Percentiles rank a stretch among this genome's conserved stretches.
phyloP scores from a whole-genome alignment of 2,113 vertebrate species.

The Upupa epops region DNA sequence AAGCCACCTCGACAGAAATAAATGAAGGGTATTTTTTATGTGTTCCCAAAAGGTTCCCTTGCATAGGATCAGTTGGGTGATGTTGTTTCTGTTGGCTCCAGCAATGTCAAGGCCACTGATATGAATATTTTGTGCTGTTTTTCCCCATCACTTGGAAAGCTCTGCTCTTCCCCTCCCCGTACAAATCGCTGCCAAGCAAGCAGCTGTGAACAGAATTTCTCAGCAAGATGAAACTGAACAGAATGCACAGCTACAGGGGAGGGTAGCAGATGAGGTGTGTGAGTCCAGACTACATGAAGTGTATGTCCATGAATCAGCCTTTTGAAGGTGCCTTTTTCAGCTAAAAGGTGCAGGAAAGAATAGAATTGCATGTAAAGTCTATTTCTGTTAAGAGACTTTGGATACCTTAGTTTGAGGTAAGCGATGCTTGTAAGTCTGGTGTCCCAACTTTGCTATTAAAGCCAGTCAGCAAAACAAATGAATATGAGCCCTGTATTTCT shows the following conservation, averaged over 20 bases:
- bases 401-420: not conserved
- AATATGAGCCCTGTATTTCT: not conserved
- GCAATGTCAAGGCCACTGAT: slow-evolving; percentile 52
- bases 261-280: not conserved
- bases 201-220: slow-evolving; percentile 59
- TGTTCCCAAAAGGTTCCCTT: not conserved
- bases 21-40: not conserved
- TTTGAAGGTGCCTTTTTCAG: not conserved
- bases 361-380: not conserved
- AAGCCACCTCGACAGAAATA: not conserved
- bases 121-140: slow-evolving; percentile 57
- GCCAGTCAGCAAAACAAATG: not conserved
- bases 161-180: not conserved
- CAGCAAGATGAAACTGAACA: slow-evolving; percentile 17
- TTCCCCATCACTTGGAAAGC: slow-evolving; percentile 50
- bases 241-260: not conserved
- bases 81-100: slow-evolving; percentile 41
- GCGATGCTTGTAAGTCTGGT: not conserved
- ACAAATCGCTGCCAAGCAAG: slow-evolving; percentile 43
- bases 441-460: not conserved
- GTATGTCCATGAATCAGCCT: not conserved
- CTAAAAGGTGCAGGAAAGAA: not conserved
- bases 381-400: not conserved
- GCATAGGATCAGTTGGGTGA: not conserved
- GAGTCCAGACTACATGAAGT: not conserved